A percentile compares a stretch with the other conserved stretches of the same genome.
Conservation (phyloP, 2,888 invertebrate species). For the Shargacucullia verbasci region DNA sequence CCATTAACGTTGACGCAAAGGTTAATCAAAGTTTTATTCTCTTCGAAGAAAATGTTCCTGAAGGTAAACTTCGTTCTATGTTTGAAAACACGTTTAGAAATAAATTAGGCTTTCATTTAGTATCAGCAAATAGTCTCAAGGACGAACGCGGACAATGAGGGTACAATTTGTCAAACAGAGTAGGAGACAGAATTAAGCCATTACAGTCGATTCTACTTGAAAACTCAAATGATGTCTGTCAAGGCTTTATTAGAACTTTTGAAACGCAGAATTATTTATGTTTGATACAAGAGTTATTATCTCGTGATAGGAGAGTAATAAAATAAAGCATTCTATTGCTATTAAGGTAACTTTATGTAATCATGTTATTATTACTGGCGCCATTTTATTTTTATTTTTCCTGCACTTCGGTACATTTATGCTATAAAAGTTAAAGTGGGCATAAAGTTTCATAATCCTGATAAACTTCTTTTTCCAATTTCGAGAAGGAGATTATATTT, state of each 20-base stretch:
- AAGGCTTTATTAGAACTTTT: neutral
- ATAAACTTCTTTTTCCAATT: too few relatives aligned
- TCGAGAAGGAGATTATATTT: too few relatives aligned
- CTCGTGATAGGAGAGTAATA: neutral
- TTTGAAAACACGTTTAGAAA: neutral
- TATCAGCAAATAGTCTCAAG: neutral
- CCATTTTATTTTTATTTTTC: constrained; percentile 11
- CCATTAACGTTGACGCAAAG: constrained; percentile 22
- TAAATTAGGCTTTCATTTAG: neutral
- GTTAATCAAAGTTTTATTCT: constrained; percentile 35
- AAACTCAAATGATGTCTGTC: too few relatives aligned
- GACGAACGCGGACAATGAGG: neutral
- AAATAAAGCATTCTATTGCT: constrained; percentile 9
- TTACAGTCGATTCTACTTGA: neutral
- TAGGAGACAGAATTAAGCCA: neutral
- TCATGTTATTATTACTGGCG: constrained; percentile 9
- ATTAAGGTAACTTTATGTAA: constrained; percentile 21
- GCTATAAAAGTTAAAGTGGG: too few relatives aligned
- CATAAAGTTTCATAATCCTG: too few relatives aligned
- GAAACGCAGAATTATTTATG: neutral
- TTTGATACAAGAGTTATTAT: neutral
- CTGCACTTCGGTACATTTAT: neutral
- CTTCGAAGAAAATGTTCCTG: constrained; percentile 1
- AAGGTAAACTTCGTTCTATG: neutral
- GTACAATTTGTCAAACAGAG: constrained; percentile 4